phyloP scores from a whole-genome alignment of 2,797 vertebrate species.

The Sebastolobus altivelis region DNA sequence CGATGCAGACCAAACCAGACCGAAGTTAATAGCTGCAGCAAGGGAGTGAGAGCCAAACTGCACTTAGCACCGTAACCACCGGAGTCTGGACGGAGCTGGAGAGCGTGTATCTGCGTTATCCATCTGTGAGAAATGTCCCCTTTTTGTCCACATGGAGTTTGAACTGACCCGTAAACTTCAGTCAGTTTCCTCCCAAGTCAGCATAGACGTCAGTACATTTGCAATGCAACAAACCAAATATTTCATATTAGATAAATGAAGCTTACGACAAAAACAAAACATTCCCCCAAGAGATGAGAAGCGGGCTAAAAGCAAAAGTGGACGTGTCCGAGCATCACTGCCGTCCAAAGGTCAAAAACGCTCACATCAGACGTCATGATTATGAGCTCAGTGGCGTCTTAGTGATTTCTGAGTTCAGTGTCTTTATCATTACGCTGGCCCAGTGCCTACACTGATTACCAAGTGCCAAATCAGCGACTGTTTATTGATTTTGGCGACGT shows the following conservation, averaged over 20 bases:
- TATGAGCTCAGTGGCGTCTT: not conserved
- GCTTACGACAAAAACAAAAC: not conserved
- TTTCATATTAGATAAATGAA: not conserved
- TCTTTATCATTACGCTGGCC: slow-evolving; percentile 11
- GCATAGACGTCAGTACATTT: not conserved
- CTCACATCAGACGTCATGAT: not conserved
- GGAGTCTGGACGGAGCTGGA: slow-evolving; percentile 5
- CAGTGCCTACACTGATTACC: slow-evolving; percentile 2
- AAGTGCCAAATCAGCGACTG: not conserved
- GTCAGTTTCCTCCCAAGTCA: slow-evolving; percentile 8
- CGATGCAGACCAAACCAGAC: slow-evolving; percentile 52
- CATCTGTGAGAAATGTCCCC: not conserved
- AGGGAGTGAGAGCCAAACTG: slow-evolving; percentile 24
- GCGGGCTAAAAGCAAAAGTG: slow-evolving; percentile 1
- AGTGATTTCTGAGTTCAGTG: not conserved
- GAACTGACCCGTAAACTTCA: not conserved
- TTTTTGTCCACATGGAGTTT: slow-evolving; percentile 19
- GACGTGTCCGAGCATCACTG: not conserved
- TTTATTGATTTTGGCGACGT: not conserved
- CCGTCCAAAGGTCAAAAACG: slow-evolving; percentile 12
- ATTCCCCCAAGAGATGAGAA: not conserved
- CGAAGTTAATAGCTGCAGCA: slow-evolving; percentile 33
- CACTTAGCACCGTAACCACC: slow-evolving; percentile 31
- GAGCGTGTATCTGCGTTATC: not conserved
- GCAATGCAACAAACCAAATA: not conserved